A percentile compares a stretch with the other conserved stretches of the same genome.
phyloP scores from a whole-genome alignment of 2,113 vertebrate genomes.

The Chaenogobius annularis region DNA sequence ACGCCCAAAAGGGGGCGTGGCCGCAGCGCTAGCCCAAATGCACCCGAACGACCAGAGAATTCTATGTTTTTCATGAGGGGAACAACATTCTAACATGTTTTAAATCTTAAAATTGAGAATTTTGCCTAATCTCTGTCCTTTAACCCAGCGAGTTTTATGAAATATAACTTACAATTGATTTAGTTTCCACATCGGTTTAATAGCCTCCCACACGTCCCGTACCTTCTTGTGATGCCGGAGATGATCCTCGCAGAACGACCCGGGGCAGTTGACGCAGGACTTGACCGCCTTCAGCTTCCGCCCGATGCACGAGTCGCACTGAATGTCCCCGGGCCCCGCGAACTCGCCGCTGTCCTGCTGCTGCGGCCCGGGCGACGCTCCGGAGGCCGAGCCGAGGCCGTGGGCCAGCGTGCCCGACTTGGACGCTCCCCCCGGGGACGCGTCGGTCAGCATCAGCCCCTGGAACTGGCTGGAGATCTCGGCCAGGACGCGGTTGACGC shows the following conservation, averaged over 20 bases:
- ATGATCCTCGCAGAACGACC: conserved; percentile 80
- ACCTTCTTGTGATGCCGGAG: conserved; percentile 77
- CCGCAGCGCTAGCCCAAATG: too few species aligned
- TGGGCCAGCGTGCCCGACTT: conserved; percentile 36
- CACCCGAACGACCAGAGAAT: too few species aligned
- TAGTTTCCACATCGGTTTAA: too few species aligned
- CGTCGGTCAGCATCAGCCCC: conserved; percentile 15
- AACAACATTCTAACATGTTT: too few species aligned
- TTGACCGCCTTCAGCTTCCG: conserved; percentile 79
- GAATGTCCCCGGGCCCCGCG: conserved; percentile 69
- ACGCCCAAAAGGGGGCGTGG: too few species aligned
- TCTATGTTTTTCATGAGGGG: too few species aligned
- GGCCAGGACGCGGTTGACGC: conserved; percentile 82
- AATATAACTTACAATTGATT: too few species aligned
- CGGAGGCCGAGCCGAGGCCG: neutral
- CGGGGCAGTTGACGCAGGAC: conserved; percentile 79
- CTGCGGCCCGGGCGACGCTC: neutral
- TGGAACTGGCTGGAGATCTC: conserved; percentile 77
- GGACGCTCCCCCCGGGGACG: conserved; percentile 30
- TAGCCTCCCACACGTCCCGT: neutral
- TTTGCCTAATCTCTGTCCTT: too few species aligned
- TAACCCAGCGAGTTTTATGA: too few species aligned
- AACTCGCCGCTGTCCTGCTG: conserved; percentile 40
- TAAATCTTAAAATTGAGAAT: too few species aligned
- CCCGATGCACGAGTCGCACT: conserved; percentile 80